Conservation (phyloP, 1,140 invertebrate genomes). For the Trichonephila clavipes region DNA sequence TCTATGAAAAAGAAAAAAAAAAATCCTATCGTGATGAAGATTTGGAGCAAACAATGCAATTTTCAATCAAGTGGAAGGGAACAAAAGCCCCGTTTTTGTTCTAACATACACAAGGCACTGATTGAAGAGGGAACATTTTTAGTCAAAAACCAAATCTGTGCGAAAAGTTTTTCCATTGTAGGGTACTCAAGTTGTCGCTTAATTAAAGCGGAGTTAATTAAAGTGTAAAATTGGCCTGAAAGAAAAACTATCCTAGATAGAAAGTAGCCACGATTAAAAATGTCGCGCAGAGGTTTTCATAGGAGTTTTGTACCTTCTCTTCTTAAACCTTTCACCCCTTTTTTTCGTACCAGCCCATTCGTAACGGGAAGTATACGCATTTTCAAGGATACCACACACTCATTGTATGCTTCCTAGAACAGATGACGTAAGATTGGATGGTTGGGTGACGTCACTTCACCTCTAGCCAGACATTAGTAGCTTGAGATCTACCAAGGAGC, state of each 20-base stretch:
- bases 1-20: not conserved
- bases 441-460: slow-evolving; percentile 21
- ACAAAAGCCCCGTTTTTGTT: not conserved
- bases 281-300: not conserved
- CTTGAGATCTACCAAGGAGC: not conserved
- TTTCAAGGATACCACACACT: slow-evolving; percentile 20
- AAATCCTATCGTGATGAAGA: not conserved
- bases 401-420: not conserved
- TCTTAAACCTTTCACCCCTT: not conserved
- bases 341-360: not conserved
- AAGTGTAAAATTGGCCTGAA: slow-evolving; percentile 49
- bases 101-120: not conserved
- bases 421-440: not conserved
- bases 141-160: slow-evolving; percentile 8
- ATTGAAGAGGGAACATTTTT: not conserved
- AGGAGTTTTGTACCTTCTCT: too few relatives aligned
- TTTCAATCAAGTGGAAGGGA: slow-evolving; percentile 12
- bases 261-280: slow-evolving; percentile 48
- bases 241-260: not conserved
- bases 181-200: not conserved
- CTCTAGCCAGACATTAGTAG: slow-evolving; percentile 30
- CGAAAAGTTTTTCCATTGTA: slow-evolving; percentile 18
- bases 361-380: not conserved
- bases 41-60: slow-evolving; percentile 14
- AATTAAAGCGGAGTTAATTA: slow-evolving; percentile 71